Evolutionary conservation across 2,888 invertebrate genomes (phyloP), one percentile per base, ranked within the genome.

Genomic region (Odontomyia ornata): DNA sequence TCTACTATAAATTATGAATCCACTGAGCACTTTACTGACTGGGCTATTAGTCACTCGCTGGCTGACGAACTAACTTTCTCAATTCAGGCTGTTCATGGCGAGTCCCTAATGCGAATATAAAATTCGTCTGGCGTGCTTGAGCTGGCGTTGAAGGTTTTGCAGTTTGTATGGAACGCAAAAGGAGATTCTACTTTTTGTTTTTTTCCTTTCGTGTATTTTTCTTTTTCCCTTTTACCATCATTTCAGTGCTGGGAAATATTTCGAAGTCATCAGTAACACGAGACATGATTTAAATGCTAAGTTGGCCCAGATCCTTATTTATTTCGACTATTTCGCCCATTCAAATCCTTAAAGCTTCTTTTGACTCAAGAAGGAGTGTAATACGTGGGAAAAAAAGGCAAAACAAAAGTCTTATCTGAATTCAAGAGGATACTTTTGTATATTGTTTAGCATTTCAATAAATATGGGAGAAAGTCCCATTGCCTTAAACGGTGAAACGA

Each of bases 211-310:
- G 4, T 25, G 27, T 30, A 2, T 5, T 47, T 25, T 1, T 7
- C 13, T 7, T 15, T 36, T 72, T 57, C 60, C 21, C 28, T 72
- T 36, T 36, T 5, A 9, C 36, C 36, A 36, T 36, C 36, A 36
- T 36, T 36, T 36, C 18, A 21, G 36, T n/a, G 23, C 23, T n/a
- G 4, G 36, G 18, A 60, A 73, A 30, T 73, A 21, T 36, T 5
- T 71, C 71, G 15, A 18, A 36, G 52, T 23, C 73, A 23, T 73
- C 60, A 60, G 13, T 18, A 30, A 43, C 73, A 60, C 23, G 57
- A 73, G 57, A 73, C 73, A 60, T 57, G 57, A 57, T 73, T 73
- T 73, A 73, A 57, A 73, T 73, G 30, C 27, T 57, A 57, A 73
- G 23, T 60, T 73, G 21, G 60, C 3, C 21, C 36, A 7, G 57